These are phyloP conservation scores for Hippocampus zosterae DNA, from an alignment of 2,113 vertebrate species.

Conservation along the genomic window DNA sequence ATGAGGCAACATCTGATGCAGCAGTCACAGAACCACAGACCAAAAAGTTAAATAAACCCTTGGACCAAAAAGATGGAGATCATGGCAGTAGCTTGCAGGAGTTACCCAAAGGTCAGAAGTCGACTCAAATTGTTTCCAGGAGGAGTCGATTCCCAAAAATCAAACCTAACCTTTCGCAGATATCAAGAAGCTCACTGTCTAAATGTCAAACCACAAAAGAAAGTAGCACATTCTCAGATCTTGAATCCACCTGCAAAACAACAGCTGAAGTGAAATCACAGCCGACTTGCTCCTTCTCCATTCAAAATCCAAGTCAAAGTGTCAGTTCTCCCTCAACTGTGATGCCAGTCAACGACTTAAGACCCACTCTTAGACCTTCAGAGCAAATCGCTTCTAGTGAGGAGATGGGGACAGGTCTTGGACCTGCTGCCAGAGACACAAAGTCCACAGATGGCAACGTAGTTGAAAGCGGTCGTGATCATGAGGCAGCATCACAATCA, in stretches of 20 bases:
- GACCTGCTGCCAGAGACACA: neutral
- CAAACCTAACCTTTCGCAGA: constrained; percentile 41
- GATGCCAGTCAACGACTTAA: neutral
- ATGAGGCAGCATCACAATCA: neutral
- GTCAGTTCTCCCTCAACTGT: neutral
- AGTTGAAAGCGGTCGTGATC: neutral
- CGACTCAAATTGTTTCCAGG: constrained; percentile 2
- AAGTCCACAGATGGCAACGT: neutral
- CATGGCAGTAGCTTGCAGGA: neutral
- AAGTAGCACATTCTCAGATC: neutral
- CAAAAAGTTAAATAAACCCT: neutral
- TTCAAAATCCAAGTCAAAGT: neutral
- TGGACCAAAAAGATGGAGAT: neutral
- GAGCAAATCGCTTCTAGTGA: constrained; percentile 3
- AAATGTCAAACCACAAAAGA: constrained; percentile 20
- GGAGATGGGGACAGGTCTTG: neutral
- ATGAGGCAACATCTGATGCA: neutral
- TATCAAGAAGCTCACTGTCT: constrained; percentile 21
- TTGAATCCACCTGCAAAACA: neutral
- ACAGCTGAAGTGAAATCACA: neutral
- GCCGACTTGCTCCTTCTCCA: neutral
- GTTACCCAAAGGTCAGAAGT: neutral
- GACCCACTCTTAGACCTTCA: constrained; percentile 5
- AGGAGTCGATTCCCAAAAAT: constrained; percentile 21
- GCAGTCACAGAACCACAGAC: neutral